Evolutionary conservation across 2,888 invertebrate genomes (phyloP), one percentile per base, ranked within the genome.

Genomic region (Aphrophora alni): DNA sequence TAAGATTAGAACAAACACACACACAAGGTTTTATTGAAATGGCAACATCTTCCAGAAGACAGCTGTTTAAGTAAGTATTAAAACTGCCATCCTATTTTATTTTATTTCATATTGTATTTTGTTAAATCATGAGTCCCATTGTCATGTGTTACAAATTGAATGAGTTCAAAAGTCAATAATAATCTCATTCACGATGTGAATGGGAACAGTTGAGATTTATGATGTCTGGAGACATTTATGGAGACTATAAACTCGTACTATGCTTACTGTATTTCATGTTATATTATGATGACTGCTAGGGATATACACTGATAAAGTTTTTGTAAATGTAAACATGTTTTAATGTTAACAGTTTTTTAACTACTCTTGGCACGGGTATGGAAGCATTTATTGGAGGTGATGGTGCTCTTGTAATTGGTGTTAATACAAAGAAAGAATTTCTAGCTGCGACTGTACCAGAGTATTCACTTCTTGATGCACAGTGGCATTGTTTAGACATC

Each of bases 401-500:
- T 84, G 90, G 91, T 33, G 89, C 89, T 80, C 87, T 92, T 38
- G 90, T 91, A 3, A 89, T 92, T 21, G 91, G 91, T 12, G 90
- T 92, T 0, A 86, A 89, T 38, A 91, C 90, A 27, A 90, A 90
- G 84, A 90, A 92, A 76, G 92, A 92, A 85, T 91, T 90, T 85
- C 87, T 90, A 10, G 89, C 91, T 28, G 89, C 91, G 0, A 88
- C 90, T 0, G 90, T 91, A 3, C 87, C 89, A 44, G 90, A 89
- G 73, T 83, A 85, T 27, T 85, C 87, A 5, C 83, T 90, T 28
- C 85, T 86, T 70, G 89, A 90, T 86, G 87, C 87, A 28, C 89
- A 89, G 79, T 92, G 92, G 92, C 92, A 92, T 85, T 91, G 90
- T 82, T 86, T 92, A 1, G 90, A 90, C 21, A 88, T 92, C 59